Evolutionary conservation across 2,113 vertebrate species (phyloP), one percentile per base, ranked within the genome.

Genomic region (Sula dactylatra): DNA sequence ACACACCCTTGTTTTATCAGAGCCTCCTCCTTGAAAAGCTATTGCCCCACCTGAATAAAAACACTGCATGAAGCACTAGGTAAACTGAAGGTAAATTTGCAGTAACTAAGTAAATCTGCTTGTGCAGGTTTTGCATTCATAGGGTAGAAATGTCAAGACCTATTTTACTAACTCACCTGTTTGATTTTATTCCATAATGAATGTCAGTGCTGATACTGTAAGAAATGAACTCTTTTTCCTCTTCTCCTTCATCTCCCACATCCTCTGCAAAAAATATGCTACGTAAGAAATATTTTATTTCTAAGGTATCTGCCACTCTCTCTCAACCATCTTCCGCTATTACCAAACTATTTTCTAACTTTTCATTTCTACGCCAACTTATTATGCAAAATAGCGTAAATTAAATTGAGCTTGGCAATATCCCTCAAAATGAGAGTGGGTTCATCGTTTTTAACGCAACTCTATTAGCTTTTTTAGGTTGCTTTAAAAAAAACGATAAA

Each of bases 211-310:
- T 99, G 97, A 99, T 96, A 88, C 98, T 99, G 92, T 99, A 99
- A 61, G 99, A 99, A 97, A 99, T 99, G 95, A 98, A 99, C 94
- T 99, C 99, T 86, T 99, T 99, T 93, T 99, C 99, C 82, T 99
- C 99, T 96, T 99, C 99, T 93, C 99, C 99, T 98, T 99, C 99
- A 97, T 99, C 99, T 45, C 99, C 99, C 71, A 99, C 99, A 95
- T 99, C 99, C 99, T 99, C 99, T 99, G 98, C 49, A 97, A 97
- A 97, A 72, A 54, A 95, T 14, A 94, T 0, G 3, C 26, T 12
- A 67, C 3, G 18, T 83, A 88, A 89, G 69, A 86, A 94, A 62
- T 47, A 59, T 5, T 62, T 69, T 25, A 59, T 77, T 93, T 89
- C 49, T 47, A 86, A 79, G 5, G 15, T 29, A 74, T 27, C 18